phyloP scores from a whole-genome alignment of 1,140 invertebrate genomes.

The Drosophila pallidifrons region DNA sequence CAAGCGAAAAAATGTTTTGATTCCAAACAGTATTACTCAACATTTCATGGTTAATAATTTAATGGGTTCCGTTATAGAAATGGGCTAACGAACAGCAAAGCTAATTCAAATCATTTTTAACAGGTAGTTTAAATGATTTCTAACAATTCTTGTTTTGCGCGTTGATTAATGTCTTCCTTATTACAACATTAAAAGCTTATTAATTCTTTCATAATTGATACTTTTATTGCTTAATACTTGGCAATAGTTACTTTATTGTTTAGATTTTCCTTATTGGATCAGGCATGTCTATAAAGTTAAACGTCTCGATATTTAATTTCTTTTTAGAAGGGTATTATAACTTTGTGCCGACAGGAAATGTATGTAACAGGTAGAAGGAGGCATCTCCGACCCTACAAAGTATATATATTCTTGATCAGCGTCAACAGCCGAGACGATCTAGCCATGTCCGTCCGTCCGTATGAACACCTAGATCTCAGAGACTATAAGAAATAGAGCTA shows the following conservation, averaged over 20 bases:
- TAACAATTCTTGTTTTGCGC: background rate
- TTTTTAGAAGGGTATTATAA: no score
- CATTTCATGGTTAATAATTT: conserved; percentile 18
- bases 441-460: no score
- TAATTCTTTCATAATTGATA: background rate
- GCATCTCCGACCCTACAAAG: no score
- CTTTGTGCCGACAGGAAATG: no score
- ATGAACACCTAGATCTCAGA: no score
- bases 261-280: background rate
- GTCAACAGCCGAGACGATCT: no score
- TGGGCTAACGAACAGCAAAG: background rate
- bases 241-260: background rate
- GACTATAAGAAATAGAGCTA: no score
- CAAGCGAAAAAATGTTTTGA: conserved; percentile 16
- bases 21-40: conserved; percentile 6
- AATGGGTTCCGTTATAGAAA: background rate
- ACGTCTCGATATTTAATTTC: background rate
- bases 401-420: no score
- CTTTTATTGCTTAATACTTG: background rate
- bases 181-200: background rate
- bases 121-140: background rate
- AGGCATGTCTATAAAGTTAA: background rate
- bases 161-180: background rate
- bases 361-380: no score
- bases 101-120: background rate